Evolutionary conservation across 2,888 invertebrate genomes (phyloP), one percentile per base, ranked within the genome.

Genomic region (Scotopteryx bipunctaria): DNA sequence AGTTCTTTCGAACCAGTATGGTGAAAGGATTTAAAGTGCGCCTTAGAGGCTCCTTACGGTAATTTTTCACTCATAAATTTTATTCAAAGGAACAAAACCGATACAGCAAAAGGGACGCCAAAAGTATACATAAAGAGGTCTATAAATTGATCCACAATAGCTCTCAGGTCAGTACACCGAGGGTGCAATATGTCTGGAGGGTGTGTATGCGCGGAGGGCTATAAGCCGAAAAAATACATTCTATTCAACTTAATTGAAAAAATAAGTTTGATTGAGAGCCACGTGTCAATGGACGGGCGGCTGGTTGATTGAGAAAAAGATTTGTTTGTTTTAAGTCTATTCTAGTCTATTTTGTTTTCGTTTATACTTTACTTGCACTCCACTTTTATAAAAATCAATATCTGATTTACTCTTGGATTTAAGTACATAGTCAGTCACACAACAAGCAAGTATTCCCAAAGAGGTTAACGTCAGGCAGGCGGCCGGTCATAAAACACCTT

Each of bases 201-300:
- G 79, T 70, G 76, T 67, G 79, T 80, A 79, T 80, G n/a, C n/a
- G n/a, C 82, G 78, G 81, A 86, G 89, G 89, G 71, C 76, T 17
- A 83, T 86, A 86, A 87, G 84, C 86, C 83, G 71, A 75, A 78
- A 83, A 83, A 83, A 80, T 79, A 81, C 76, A 75, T 66, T 72
- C 69, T 66, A 82, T 74, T 81, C 69, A 58, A 73, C 76, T 76
- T 84, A 81, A 84, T 88, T 86, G 85, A 86, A 86, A 83, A 79
- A 81, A 78, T 76, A 72, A 76, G 72, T 73, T 70, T 69, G 64
- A 71, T 57, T 63, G 51, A 58, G 56, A 33, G 46, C 13, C 54
- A 35, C 54, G 54, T 54, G 54, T 44, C 48, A 6, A 35, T 27
- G 21, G 35, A 8, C 29, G 14, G n/a, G 0, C 27, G 40, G 8